Evolutionary conservation across 2,113 vertebrate genomes (phyloP), one percentile per base, ranked within the genome.

Genomic region (Coregonus clupeaformis): DNA sequence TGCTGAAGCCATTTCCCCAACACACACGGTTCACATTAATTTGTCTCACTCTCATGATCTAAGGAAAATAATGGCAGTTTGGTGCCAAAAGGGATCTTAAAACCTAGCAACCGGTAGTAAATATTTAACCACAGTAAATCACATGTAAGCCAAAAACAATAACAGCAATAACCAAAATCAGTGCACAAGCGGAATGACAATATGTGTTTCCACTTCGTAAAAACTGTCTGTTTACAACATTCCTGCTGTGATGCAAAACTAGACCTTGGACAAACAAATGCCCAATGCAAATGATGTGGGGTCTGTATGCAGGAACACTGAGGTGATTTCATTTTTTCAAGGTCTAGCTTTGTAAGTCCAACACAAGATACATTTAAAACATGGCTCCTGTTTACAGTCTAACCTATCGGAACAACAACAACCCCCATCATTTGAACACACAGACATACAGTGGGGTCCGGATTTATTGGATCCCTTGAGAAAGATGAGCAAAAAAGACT

Each of bases 101-200:
- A 42, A 42, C 36, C 57, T 76, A 69, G 70, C 36, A 76, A 76
- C 55, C 18, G n/a, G 29, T 60, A 65, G 65, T 65, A 72, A 73
- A 73, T 64, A 73, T 76, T 80, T 73, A 42, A 73, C 64, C 65
- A 72, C 66, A 83, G 60, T 69, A 64, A 77, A 69, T 85, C 70
- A 84, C 70, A 67, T 55, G 16, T 52, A 68, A 73, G 63, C 20
- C 63, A 42, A 47, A 77, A 79, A 57, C 65, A 77, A 77, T 65
- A 77, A 64, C 16, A 55, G 36, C 24, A 66, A 72, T 59, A 22
- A 27, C 25, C 47, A 45, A 57, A 47, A 72, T 57, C 32, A 68
- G 52, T 6, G 27, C 47, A 12, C 36, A 42, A 42, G 36, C 9
- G 9, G 36, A 11, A 11, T 9, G 36, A 42, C 36, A 42, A 42